Evolutionary conservation across 2,888 invertebrate species (phyloP).

Genomic region (Tachystola acroxantha): DNA sequence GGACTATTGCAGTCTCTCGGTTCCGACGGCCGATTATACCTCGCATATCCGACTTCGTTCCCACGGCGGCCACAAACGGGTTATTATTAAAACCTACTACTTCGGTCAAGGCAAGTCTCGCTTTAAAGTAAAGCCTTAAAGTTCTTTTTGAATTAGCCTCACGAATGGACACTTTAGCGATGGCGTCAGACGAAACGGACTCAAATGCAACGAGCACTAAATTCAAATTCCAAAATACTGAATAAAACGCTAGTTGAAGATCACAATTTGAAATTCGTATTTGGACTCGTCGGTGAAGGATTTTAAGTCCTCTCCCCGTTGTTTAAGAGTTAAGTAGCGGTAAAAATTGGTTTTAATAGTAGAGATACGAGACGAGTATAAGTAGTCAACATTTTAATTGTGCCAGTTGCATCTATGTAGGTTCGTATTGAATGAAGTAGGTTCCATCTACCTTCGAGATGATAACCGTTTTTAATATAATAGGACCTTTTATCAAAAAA

Average conservation of each 20-base stretch:
- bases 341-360: slow-evolving; percentile 63
- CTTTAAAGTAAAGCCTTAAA: slow-evolving; percentile 31
- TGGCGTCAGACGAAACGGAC: slow-evolving; percentile 41
- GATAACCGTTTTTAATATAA: slow-evolving; percentile 41
- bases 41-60: slow-evolving; percentile 76
- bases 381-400: slow-evolving; percentile 66
- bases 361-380: slow-evolving; percentile 33
- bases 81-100: slow-evolving; percentile 74
- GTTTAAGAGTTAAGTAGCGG: slow-evolving; percentile 68
- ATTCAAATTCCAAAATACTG: slow-evolving; percentile 37
- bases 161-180: slow-evolving; percentile 36
- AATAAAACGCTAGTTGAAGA: slow-evolving; percentile 56
- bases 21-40: slow-evolving; percentile 73
- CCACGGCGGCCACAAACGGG: slow-evolving; percentile 74
- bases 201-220: slow-evolving; percentile 44
- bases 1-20: slow-evolving; percentile 73
- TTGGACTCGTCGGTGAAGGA: slow-evolving; percentile 70
- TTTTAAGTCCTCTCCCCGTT: slow-evolving; percentile 70
- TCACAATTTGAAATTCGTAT: slow-evolving; percentile 74
- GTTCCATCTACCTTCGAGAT: slow-evolving; percentile 21
- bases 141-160: slow-evolving; percentile 30
- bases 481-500: slow-evolving; percentile 26
- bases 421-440: slow-evolving; percentile 39
- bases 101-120: slow-evolving; percentile 31
- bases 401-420: slow-evolving; percentile 41